These are phyloP conservation scores for Parus major DNA, from an alignment of 2,113 vertebrate genomes.

Conservation along the genomic window DNA sequence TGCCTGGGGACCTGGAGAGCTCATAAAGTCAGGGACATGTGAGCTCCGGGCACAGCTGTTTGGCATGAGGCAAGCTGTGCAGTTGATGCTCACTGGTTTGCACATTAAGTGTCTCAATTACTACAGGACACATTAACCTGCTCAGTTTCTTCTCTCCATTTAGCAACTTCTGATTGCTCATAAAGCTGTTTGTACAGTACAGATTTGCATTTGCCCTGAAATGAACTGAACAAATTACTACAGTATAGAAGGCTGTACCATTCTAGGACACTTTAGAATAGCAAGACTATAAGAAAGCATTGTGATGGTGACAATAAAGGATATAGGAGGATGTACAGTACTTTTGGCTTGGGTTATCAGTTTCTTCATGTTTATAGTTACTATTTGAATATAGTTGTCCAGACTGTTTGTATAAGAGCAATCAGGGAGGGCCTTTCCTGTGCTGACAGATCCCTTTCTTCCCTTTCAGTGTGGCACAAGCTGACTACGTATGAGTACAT, in stretches of 20 bases:
- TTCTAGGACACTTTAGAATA: background rate
- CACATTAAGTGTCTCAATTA: background rate
- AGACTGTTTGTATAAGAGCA: background rate
- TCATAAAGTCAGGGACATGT: background rate
- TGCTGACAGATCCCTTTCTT: slow-evolving; percentile 28
- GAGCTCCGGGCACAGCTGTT: background rate
- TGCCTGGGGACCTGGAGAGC: background rate
- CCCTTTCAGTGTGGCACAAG: slow-evolving; percentile 89
- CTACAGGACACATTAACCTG: background rate
- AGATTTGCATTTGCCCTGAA: background rate
- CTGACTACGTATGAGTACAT: slow-evolving; percentile 96
- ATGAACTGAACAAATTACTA: background rate
- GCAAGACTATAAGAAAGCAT: background rate
- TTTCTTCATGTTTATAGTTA: background rate
- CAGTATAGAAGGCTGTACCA: background rate
- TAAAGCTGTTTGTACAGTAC: background rate
- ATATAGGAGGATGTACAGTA: background rate
- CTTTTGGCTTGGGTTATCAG: background rate
- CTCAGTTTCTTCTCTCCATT: background rate
- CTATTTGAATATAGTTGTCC: background rate
- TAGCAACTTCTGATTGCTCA: background rate
- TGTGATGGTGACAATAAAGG: background rate
- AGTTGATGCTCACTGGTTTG: background rate
- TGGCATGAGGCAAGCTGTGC: background rate
- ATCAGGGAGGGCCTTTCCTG: background rate